Evolutionary conservation across 1,140 invertebrate genomes (phyloP), one percentile per base, ranked within the genome.

Genomic region (Heliconius hewitsoni): DNA sequence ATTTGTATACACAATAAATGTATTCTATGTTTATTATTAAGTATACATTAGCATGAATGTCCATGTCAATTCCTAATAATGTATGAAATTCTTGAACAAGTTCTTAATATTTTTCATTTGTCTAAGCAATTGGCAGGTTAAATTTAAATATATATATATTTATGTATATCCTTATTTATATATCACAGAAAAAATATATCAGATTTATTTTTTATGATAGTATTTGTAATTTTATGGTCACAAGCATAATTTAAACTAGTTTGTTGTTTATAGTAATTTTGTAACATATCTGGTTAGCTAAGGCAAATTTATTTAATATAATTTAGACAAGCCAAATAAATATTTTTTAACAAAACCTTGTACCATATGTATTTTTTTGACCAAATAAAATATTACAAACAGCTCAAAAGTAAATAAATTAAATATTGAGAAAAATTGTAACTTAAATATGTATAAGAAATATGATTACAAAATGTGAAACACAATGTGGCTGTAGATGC

Each of bases 171-270:
- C 11, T 66, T 13, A 13, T 27, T 66, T 66, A 66, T 66, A 27
- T 27, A 30, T 66, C 13, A 60, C 19, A 23, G n/a, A 23, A 23
- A 23, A 60, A 11, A n/a, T n/a, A 60, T 60, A 60, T 60, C 55
- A 23, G 3, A 60, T 60, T 60, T 60, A 60, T 60, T 60, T 3
- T 60, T 60, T 60, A 60, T 60, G 19, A 23, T 9, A 23, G 55
- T 60, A 60, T 8, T 60, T 60, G 55, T 60, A 60, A 60, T 60
- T 60, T 60, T 23, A 60, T 66, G 23, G 60, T 66, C 23, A 66
- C 23, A 66, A 66, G 27, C 60, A 66, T 66, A 66, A 66, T 27
- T 30, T 66, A 30, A 13, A 66, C 11, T 66, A 11, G 60, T 66
- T 27, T 66, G 8, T 27, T 30, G 60, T 66, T 66, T 66, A 30